Percentiles rank a stretch among this genome's conserved stretches.
These are phyloP conservation scores for Catotricha subobsoleta DNA, from an alignment of 2,888 invertebrate species.

Conservation along the genomic window DNA sequence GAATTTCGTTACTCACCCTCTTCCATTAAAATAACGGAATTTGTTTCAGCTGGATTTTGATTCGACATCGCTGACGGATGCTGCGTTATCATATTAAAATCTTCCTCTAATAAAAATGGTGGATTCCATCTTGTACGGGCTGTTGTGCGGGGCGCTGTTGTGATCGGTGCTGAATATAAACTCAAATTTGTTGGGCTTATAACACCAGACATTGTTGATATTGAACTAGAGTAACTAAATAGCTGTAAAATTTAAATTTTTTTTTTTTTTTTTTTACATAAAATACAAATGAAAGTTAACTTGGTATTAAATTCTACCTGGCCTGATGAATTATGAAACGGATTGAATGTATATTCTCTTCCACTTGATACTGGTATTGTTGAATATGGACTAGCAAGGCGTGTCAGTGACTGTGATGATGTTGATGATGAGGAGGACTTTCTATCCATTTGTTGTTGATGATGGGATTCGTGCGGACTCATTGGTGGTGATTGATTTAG, in stretches of 20 bases:
- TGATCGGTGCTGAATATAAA: constrained; percentile 57
- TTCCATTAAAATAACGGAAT: constrained; percentile 59
- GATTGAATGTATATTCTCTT: constrained; percentile 72
- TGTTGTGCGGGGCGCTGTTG: constrained; percentile 44
- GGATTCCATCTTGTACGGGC: constrained; percentile 69
- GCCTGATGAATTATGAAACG: constrained; percentile 52
- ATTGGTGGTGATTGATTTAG: constrained; percentile 17
- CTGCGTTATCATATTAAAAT: constrained; percentile 83
- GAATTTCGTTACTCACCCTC: constrained; percentile 36
- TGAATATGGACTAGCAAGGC: constrained; percentile 8
- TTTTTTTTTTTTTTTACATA: too few relatives aligned
- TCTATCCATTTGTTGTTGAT: constrained; percentile 5
- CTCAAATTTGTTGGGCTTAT: constrained; percentile 78
- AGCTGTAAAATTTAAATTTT: constrained; percentile 49
- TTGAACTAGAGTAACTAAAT: constrained; percentile 81
- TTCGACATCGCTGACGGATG: constrained; percentile 30
- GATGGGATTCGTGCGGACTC: constrained; percentile 14
- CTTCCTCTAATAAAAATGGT: constrained; percentile 82
- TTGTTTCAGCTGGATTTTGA: constrained; percentile 33
- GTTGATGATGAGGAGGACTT: background rate
- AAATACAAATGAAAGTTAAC: background rate
- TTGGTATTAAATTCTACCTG: constrained; percentile 1
- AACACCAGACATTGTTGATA: constrained; percentile 61
- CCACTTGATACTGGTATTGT: constrained; percentile 19
- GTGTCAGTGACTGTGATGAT: background rate